Conservation (phyloP, 2,888 invertebrate species). For the Dicyrtoma fusca region DNA sequence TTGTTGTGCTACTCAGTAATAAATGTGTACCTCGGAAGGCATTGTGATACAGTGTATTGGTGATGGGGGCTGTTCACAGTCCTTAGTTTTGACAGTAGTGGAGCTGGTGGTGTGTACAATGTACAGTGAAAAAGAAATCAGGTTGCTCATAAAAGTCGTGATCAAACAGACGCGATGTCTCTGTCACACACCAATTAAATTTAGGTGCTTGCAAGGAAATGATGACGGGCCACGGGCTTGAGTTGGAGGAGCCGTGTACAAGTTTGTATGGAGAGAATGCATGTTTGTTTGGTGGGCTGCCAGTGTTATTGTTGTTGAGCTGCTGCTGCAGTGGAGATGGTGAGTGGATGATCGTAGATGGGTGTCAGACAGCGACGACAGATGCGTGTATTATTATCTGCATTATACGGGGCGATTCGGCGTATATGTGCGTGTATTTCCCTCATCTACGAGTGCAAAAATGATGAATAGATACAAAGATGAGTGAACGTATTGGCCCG, state of each 20-base stretch:
- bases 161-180: constrained; percentile 26
- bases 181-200: constrained; percentile 27
- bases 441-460: neutral
- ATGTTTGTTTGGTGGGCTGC: neutral
- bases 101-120: neutral
- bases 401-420: too few relatives aligned
- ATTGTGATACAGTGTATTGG: too few relatives aligned
- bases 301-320: neutral
- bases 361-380: neutral
- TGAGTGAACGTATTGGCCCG: constrained; percentile 32
- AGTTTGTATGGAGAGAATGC: neutral
- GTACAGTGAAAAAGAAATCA: constrained; percentile 25
- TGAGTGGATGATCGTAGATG: too few relatives aligned
- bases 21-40: neutral
- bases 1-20: neutral
- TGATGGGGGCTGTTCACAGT: neutral
- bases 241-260: too few relatives aligned
- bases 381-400: neutral
- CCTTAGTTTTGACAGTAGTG: constrained; percentile 7
- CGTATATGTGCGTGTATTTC: constrained; percentile 13
- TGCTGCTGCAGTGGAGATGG: neutral
- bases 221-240: too few relatives aligned
- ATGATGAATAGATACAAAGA: neutral
- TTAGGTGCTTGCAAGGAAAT: constrained; percentile 3
- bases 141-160: constrained; percentile 37